phyloP scores from a whole-genome alignment of 2,888 invertebrate genomes.

The Spialia ferax region DNA sequence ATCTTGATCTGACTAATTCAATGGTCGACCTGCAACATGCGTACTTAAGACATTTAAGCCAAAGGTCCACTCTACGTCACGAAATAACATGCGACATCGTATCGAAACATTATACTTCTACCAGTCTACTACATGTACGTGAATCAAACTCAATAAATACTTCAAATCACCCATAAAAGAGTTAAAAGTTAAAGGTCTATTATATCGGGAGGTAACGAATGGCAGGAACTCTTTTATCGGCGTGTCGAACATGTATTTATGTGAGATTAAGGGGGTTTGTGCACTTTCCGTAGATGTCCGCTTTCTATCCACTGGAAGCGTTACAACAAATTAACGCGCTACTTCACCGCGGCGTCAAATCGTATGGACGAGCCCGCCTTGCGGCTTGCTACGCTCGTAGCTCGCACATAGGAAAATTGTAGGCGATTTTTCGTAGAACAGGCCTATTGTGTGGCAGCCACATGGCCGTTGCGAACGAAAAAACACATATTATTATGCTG shows the following conservation, averaged over 20 bases:
- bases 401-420: too few species aligned
- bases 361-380: too few species aligned
- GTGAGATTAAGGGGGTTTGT: slow-evolving; percentile 15
- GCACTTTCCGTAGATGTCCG: slow-evolving; percentile 2
- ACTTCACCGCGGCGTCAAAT: too few species aligned
- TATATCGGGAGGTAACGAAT: slow-evolving; percentile 18
- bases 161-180: slow-evolving; percentile 31
- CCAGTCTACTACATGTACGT: slow-evolving; percentile 12
- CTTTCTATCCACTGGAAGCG: too few species aligned
- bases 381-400: too few species aligned
- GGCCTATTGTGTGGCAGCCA: too few species aligned
- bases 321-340: too few species aligned
- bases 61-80: slow-evolving; percentile 5
- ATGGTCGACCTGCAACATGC: neutral
- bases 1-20: neutral
- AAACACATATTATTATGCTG: too few species aligned
- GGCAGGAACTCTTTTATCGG: slow-evolving; percentile 34
- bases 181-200: slow-evolving; percentile 36
- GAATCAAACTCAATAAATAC: slow-evolving; percentile 33
- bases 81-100: neutral
- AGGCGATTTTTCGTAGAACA: too few species aligned
- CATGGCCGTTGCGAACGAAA: too few species aligned
- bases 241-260: slow-evolving; percentile 19
- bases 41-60: neutral
- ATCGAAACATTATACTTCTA: slow-evolving; percentile 31